These are phyloP conservation scores for Muscicapa adusta DNA, from an alignment of 2,113 vertebrate genomes.

Conservation along the genomic window DNA sequence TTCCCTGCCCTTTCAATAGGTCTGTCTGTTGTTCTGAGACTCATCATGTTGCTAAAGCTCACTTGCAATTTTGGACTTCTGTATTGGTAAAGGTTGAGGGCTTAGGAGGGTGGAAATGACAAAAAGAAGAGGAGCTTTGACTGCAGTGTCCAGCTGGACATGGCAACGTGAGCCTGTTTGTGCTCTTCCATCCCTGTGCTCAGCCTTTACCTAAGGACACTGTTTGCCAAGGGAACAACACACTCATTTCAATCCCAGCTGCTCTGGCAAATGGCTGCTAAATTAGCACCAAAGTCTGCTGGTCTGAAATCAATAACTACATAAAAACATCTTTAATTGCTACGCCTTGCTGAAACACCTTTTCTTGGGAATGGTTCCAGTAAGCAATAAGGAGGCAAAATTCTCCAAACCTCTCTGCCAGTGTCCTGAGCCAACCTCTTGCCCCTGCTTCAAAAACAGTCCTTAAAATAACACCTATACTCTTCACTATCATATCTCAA, in stretches of 20 bases:
- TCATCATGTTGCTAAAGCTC: not conserved
- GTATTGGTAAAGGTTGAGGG: not conserved
- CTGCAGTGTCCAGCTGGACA: not conserved
- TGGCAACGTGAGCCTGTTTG: fast-evolving
- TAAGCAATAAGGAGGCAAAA: not conserved
- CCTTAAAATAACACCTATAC: conserved; percentile 16
- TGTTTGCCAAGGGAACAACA: not conserved
- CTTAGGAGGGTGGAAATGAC: not conserved
- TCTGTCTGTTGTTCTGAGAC: not conserved
- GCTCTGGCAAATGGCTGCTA: not conserved
- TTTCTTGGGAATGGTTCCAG: not conserved
- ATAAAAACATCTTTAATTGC: not conserved
- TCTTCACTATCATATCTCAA: not conserved
- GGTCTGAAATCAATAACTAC: not conserved
- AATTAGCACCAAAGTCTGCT: not conserved
- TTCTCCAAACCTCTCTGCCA: not conserved
- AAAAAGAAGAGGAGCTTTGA: not conserved
- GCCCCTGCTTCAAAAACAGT: not conserved
- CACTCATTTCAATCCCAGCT: not conserved
- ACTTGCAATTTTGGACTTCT: not conserved
- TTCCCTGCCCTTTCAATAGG: not conserved
- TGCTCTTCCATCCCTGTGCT: not conserved
- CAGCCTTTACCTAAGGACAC: not conserved
- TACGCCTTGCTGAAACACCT: not conserved
- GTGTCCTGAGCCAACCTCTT: conserved; percentile 21